Percentiles rank a stretch among this genome's conserved stretches.
phyloP scores from a whole-genome alignment of 2,888 invertebrate genomes.

The Tetanocera ferruginea region DNA sequence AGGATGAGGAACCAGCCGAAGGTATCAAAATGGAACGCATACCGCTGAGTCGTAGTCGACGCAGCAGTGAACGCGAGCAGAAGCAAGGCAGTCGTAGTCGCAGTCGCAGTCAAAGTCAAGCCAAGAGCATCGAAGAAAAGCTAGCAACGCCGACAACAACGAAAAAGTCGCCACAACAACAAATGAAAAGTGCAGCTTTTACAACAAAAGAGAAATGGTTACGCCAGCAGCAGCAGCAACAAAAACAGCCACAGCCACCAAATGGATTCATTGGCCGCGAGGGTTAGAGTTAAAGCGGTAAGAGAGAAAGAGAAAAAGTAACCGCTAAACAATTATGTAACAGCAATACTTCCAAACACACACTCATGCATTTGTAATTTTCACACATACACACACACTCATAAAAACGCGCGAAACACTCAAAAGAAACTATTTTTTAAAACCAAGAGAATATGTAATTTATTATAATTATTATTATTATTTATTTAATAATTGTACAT shows the following conservation, averaged over 20 bases:
- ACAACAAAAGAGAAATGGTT: slow-evolving; percentile 65
- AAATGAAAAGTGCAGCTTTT: slow-evolving; percentile 4
- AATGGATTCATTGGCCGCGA: slow-evolving; percentile 67
- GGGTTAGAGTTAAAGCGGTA: no score
- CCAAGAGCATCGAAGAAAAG: slow-evolving; percentile 6
- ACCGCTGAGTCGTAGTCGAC: slow-evolving; percentile 53
- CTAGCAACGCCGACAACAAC: slow-evolving; percentile 47
- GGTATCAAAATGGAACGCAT: slow-evolving; percentile 61
- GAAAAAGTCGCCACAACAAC: slow-evolving; percentile 23
- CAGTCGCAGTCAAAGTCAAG: slow-evolving; percentile 49
- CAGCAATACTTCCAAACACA: no score
- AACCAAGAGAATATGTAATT: slow-evolving; percentile 22
- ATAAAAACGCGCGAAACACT: slow-evolving; percentile 15
- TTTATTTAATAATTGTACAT: no score
- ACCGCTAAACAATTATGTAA: background rate
- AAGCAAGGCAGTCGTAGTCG: slow-evolving; percentile 42
- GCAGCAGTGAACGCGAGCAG: slow-evolving; percentile 27
- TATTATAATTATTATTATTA: no score
- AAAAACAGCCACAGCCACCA: slow-evolving; percentile 60
- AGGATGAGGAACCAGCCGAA: slow-evolving; percentile 5
- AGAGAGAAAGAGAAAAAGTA: slow-evolving; percentile 30
- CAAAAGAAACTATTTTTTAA: slow-evolving; percentile 41
- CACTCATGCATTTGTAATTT: background rate
- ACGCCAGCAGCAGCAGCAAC: slow-evolving; percentile 51
- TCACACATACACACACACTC: slow-evolving; percentile 40